These are phyloP conservation scores for Priocnemis perturbator DNA, from an alignment of 2,888 invertebrate genomes.

Conservation along the genomic window DNA sequence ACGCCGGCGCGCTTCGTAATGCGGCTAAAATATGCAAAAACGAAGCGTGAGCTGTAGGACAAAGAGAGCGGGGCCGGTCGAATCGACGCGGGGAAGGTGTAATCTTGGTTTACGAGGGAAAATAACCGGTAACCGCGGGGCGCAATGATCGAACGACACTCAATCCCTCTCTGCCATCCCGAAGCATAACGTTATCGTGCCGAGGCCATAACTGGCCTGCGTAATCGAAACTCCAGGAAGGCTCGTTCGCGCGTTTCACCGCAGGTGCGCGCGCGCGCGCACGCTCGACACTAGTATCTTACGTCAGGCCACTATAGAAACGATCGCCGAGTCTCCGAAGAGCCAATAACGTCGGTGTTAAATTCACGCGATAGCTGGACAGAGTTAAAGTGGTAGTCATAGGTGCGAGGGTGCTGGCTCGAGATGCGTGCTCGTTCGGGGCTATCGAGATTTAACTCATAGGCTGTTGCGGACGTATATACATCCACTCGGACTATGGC, in stretches of 20 bases:
- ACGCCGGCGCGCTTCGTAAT: too few species aligned
- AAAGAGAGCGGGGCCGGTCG: constrained; percentile 33
- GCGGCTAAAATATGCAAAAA: too few species aligned
- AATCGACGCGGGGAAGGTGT: neutral
- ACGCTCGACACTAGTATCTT: too few species aligned
- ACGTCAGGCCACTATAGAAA: neutral
- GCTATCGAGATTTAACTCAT: constrained; percentile 44
- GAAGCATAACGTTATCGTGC: too few species aligned
- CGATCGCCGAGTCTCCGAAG: constrained; percentile 1
- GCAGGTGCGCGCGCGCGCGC: too few species aligned
- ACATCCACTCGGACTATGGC: neutral
- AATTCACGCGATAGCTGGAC: neutral
- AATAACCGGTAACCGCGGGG: too few species aligned
- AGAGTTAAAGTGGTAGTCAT: neutral
- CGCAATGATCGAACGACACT: too few species aligned
- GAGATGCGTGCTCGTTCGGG: constrained; percentile 35
- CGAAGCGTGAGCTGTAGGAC: constrained; percentile 8
- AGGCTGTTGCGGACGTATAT: constrained; percentile 16
- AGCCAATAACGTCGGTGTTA: constrained; percentile 5
- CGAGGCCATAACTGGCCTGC: too few species aligned
- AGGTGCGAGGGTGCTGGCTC: constrained; percentile 29
- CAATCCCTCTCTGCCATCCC: too few species aligned
- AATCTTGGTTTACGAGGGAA: too few species aligned
- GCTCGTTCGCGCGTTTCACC: too few species aligned
- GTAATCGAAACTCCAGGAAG: too few species aligned